Evolutionary conservation across 2,113 vertebrate species (phyloP).

Genomic region (Argyrosomus japonicus): DNA sequence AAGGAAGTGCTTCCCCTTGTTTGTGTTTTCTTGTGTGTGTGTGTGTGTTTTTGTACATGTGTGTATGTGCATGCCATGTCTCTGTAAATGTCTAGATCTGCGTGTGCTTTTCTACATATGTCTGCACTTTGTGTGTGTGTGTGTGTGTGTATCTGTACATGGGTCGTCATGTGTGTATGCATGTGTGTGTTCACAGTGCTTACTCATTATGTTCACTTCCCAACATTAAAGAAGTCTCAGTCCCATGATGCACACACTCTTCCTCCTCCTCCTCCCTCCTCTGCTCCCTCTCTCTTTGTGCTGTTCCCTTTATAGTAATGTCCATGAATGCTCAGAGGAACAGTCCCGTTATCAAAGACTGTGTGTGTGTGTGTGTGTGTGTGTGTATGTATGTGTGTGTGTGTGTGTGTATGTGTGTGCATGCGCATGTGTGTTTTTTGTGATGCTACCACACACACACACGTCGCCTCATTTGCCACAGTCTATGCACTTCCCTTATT

Average conservation of each 20-base stretch:
- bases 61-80: slow-evolving; percentile 74
- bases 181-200: slow-evolving; percentile 80
- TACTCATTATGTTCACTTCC: slow-evolving; percentile 73
- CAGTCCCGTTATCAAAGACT: slow-evolving; percentile 59
- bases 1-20: slow-evolving; percentile 75
- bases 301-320: slow-evolving; percentile 54
- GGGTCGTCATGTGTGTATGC: slow-evolving; percentile 46
- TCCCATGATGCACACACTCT: slow-evolving; percentile 70
- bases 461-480: slow-evolving; percentile 66
- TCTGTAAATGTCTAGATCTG: slow-evolving; percentile 62
- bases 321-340: slow-evolving; percentile 67
- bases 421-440: slow-evolving; percentile 51
- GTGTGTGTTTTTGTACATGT: slow-evolving; percentile 64
- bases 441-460: slow-evolving; percentile 71
- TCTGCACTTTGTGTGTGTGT: slow-evolving; percentile 17
- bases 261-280: slow-evolving; percentile 29
- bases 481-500: slow-evolving; percentile 63
- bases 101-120: slow-evolving; percentile 60
- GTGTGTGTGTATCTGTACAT: slow-evolving; percentile 61
- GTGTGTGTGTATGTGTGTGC: slow-evolving; percentile 29
- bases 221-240: slow-evolving; percentile 71
- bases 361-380: slow-evolving; percentile 45
- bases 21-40: slow-evolving; percentile 60
- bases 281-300: slow-evolving; percentile 48
- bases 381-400: slow-evolving; percentile 28